Percentiles rank a stretch among this genome's conserved stretches.
These are phyloP conservation scores for Tichodroma muraria DNA, from an alignment of 2,113 vertebrate species.

Conservation along the genomic window DNA sequence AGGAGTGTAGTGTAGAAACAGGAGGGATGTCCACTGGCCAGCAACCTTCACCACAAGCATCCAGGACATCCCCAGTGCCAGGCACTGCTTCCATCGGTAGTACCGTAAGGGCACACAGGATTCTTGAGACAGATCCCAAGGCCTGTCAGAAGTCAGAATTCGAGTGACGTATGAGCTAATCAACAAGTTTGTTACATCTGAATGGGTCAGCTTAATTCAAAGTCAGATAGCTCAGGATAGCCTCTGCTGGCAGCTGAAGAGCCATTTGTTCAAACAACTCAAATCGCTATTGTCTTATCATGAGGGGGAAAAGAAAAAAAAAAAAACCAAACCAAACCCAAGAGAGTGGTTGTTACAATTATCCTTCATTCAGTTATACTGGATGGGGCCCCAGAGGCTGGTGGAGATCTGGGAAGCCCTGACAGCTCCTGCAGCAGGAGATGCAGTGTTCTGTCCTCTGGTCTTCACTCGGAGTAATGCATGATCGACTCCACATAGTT, in stretches of 20 bases:
- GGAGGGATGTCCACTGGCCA: neutral
- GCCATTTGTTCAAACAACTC: slow-evolving; percentile 68
- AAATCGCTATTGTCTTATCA: slow-evolving; percentile 67
- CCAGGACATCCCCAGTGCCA: slow-evolving; percentile 2
- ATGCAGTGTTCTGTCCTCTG: neutral
- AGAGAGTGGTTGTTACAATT: slow-evolving; percentile 61
- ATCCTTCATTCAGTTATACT: slow-evolving; percentile 70
- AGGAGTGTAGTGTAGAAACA: neutral
- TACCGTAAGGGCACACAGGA: slow-evolving; percentile 5
- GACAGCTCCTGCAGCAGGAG: slow-evolving; percentile 43
- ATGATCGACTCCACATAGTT: slow-evolving; percentile 99
- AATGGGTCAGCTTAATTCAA: slow-evolving; percentile 54
- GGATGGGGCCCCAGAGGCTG: slow-evolving; percentile 51
- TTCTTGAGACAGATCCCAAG: slow-evolving; percentile 72
- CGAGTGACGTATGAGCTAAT: slow-evolving; percentile 35
- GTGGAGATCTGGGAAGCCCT: slow-evolving; percentile 56
- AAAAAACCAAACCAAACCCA: neutral
- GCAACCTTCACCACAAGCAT: slow-evolving; percentile 31
- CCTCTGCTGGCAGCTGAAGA: slow-evolving; percentile 64
- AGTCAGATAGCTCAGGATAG: slow-evolving; percentile 51
- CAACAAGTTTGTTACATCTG: slow-evolving; percentile 21
- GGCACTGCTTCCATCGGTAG: slow-evolving; percentile 29
- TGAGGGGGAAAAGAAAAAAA: neutral
- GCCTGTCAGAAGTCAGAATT: slow-evolving; percentile 56
- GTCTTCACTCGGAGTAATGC: slow-evolving; percentile 94